Evolutionary conservation across 92 coral and sea anemone species (phyloP).

Genomic region (Porites cylindrica): DNA sequence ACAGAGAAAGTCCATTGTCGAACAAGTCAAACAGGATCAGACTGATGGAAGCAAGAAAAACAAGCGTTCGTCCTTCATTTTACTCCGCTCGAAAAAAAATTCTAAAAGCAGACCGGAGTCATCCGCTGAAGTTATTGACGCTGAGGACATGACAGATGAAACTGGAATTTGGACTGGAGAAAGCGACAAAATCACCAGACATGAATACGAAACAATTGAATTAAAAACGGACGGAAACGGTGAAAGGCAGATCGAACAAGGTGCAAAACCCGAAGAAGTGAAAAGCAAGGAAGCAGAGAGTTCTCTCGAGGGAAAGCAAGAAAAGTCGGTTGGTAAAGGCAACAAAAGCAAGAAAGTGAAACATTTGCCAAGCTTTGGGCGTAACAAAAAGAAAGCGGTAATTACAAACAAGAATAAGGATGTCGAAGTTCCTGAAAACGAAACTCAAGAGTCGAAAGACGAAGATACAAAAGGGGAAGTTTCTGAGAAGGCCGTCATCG

Average conservation of each 20-base stretch:
- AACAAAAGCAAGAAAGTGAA: conserved; percentile 46
- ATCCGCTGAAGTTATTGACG: neutral
- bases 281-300: conserved; percentile 4
- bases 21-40: neutral
- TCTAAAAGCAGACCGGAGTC: conserved; percentile 5
- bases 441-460: conserved; percentile 7
- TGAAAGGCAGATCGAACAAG: conserved; percentile 10
- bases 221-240: neutral
- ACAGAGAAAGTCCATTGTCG: neutral
- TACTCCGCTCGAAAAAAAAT: conserved; percentile 36
- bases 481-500: neutral
- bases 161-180: neutral
- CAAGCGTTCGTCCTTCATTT: neutral
- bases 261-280: neutral
- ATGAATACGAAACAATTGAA: neutral
- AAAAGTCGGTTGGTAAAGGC: conserved; percentile 7
- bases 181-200: neutral
- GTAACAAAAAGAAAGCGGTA: conserved; percentile 26
- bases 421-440: neutral
- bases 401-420: conserved; percentile 1
- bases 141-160: neutral
- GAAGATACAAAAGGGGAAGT: neutral
- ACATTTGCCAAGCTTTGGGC: conserved; percentile 46
- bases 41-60: conserved; percentile 13
- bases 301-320: conserved; percentile 32